Evolutionary conservation across 2,888 invertebrate species (phyloP), one percentile per base, ranked within the genome.

Genomic region (Ctena decussata): DNA sequence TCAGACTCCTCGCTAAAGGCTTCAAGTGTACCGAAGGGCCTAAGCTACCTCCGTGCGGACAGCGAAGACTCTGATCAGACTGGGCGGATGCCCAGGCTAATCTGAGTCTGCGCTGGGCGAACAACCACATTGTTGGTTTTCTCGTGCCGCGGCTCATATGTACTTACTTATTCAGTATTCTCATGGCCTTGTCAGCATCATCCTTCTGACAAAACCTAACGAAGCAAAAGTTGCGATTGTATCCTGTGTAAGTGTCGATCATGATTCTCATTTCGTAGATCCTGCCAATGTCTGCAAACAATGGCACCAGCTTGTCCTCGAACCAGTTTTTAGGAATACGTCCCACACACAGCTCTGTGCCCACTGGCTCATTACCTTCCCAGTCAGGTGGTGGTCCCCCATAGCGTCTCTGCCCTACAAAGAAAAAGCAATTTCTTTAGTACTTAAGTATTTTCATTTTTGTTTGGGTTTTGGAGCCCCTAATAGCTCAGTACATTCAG

Each of bases 361-460:
- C 85, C 1, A 24, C 37, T 1, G 86, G 86, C 6, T 79, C 74
- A 0, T 53, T 53, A 1, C 88, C 88, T 46, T 84, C 88, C 86
- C 86, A 86, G n/a, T 65, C 84, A n/a, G 86, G 86, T 6, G 88
- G 84, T 0, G 88, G 88, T 0, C 88, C 86, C 12, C 82, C 86
- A 72, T 84, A 84, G 30, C 77, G 46, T 53, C 85, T 75, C 70
- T 86, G 85, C 30, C 88, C 88, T 89, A 18, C 12, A 65, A 65
- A 65, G 21, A 35, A 2, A 65, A 35, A 46, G 3, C 12, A 21
- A 46, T 46, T n/a, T n/a, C n/a, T n/a, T n/a, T n/a, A n/a, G n/a
- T n/a, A n/a, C n/a, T n/a, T n/a, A n/a, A n/a, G n/a, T n/a, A n/a
- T n/a, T n/a, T n/a, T n/a, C n/a, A n/a, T n/a, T n/a, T n/a, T n/a